Conservation (phyloP, 2,888 invertebrate species). For the Neoitamus cyanurus region DNA sequence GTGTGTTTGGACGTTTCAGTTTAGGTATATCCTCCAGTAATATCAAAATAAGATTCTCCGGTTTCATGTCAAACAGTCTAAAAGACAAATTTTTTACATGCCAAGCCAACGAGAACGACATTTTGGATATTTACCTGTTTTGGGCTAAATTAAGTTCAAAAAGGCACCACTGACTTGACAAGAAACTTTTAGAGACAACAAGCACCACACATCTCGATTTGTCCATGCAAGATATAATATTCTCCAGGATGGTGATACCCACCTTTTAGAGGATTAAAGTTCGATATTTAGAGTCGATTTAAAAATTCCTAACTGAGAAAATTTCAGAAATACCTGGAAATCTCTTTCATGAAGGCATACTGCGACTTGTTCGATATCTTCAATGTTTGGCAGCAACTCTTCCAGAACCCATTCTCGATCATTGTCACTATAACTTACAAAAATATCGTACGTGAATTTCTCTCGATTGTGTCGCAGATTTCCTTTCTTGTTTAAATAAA, state of each 20-base stretch:
- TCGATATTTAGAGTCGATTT: too few relatives aligned
- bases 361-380: conserved; percentile 70
- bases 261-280: conserved; percentile 61
- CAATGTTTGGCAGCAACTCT: conserved; percentile 73
- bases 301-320: too few relatives aligned
- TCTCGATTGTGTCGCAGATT: neutral
- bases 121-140: conserved; percentile 67
- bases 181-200: conserved; percentile 73
- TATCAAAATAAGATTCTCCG: conserved; percentile 73
- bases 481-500: conserved; percentile 67
- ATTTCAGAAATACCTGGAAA: conserved; percentile 69
- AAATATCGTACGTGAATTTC: conserved; percentile 71
- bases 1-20: conserved; percentile 71
- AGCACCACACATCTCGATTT: conserved; percentile 73
- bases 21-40: conserved; percentile 75
- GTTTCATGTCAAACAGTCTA: conserved; percentile 72
- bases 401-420: conserved; percentile 75
- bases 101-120: neutral
- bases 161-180: conserved; percentile 78
- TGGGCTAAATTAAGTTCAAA: conserved; percentile 79
- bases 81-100: conserved; percentile 48
- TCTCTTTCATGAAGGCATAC: conserved; percentile 79
- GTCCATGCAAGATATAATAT: conserved; percentile 77
- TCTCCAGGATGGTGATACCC: conserved; percentile 77
- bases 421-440: conserved; percentile 76